These are phyloP conservation scores for Eira barbara DNA, from an alignment of 2,113 vertebrate genomes.

Conservation along the genomic window DNA sequence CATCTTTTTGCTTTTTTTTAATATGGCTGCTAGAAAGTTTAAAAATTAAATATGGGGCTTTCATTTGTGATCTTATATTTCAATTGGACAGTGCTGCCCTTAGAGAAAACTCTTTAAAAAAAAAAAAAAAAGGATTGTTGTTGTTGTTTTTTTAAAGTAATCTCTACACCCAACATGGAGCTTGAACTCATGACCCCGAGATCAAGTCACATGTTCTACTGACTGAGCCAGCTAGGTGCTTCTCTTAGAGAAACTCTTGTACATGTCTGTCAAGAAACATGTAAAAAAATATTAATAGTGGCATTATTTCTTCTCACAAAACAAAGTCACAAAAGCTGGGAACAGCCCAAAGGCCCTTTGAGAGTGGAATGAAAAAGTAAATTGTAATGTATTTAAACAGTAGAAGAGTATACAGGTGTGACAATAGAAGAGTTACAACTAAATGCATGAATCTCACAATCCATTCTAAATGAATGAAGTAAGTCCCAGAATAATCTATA, in stretches of 20 bases:
- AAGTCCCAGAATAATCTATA: neutral
- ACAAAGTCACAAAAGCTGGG: neutral
- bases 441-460: neutral
- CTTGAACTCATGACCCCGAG: neutral
- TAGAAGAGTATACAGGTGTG: neutral
- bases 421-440: neutral
- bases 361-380: neutral
- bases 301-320: neutral
- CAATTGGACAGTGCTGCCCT: neutral
- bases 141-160: neutral
- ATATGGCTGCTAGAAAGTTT: neutral
- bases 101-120: neutral
- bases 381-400: neutral
- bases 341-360: neutral
- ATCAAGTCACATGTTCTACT: neutral
- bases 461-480: neutral
- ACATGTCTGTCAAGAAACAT: neutral
- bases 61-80: neutral
- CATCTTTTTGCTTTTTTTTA: neutral
- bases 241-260: neutral
- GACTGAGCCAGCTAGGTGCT: neutral
- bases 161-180: neutral
- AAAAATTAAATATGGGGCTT: neutral
- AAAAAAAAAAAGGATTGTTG: neutral
- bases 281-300: neutral